Base-by-base conservation (phyloP, 2,113 vertebrate species). In the Pluvialis apricaria region DNA sequence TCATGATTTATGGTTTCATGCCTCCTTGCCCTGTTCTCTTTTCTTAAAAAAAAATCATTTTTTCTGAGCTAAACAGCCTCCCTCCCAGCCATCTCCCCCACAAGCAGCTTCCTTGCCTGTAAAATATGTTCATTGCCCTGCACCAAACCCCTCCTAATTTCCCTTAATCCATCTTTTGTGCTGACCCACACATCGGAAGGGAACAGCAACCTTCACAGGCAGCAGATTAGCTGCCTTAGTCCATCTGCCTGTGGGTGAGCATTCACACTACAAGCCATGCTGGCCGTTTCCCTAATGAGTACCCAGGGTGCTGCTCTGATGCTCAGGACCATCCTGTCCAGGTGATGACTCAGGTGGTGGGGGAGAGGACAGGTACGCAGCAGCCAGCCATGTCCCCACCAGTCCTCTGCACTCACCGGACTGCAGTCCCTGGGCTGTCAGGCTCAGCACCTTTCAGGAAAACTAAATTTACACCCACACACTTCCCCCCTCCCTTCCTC, bases 391-490 rank as follows among this genome's bases (percentile, higher is more conserved):
- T 24, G 49, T 69, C 51, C 62, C 57, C n/a, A 9, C 31, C 1
- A 13, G 12, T 42, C 16, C 42, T 71, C 71, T 70, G 62, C 36
- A 2, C 57, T 40, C 47, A 11, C 44, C 1, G 1, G 44, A 16
- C 66, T 51, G 22, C 70, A 68, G 22, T 10, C 61, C 62, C 54
- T 65, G 49, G 28, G 44, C 68, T 86, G 51, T 44, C 86, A 84
- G 57, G 42, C 52, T 89, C 73, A 76, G 57, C 66, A 85, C 42
- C 73, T 91, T 87, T 82, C 66, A 92, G 81, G 49, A 96, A 94
- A 95, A 77, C 31, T 77, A 19, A 89, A 92, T 89, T 94, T 86
- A 77, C 88, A 78, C 80, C 86, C 80, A 88, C 88, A 57, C 54
- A 26, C 51, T 92, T 91, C 42, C 81, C 61, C 40, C 8, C 28